Base-by-base conservation (phyloP, 2,888 invertebrate species). In the Eretmocerus hayati region DNA sequence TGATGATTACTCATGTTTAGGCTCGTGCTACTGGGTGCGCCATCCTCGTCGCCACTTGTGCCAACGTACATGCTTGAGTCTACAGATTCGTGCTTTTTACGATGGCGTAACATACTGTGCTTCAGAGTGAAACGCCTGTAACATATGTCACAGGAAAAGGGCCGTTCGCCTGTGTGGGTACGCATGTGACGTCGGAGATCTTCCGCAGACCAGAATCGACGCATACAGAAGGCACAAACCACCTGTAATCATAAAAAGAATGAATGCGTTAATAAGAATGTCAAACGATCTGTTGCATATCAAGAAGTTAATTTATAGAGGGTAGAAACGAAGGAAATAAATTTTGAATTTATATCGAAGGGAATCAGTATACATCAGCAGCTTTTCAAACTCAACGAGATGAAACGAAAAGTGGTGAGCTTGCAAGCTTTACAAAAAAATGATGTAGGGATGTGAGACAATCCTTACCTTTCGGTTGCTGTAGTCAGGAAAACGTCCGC, bases 151-250 rank as follows among this genome's bases (percentile, higher is more conserved):
- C 93, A 94, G 50, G 88, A 87, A 69, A 92, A 94, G 0, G 93
- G 93, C 2, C 92, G 75, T 66, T 93, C 93, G 0, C 92, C 92
- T 0, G 90, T 89, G 69, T 95, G 94, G 0, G 92, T 93, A 18
- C 92, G 77, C 90, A 94, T 93, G 72, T 95, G 95, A 0, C 93
- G 81, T 0, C 93, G 79, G 5, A 94, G 75, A 70, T 95, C 94
- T 68, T 94, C 93, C 0, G 92, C 89, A 0, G 93, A 93, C 92
- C 92, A 93, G 74, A 94, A 94, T 39, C 92, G 83, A 53, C 93
- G 85, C 67, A 92, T 80, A 70, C 94, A 95, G 65, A 94, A 90
- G 0, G 92, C 91, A 69, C 94, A 91, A 48, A 90, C 87, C 5
- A 87, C 83, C 83, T 83, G 65, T 0, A 59, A 23, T 30, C 30